These are phyloP conservation scores for Sternarchorhynchus goeldii DNA, from an alignment of 2,797 vertebrate genomes.

Conservation along the genomic window DNA sequence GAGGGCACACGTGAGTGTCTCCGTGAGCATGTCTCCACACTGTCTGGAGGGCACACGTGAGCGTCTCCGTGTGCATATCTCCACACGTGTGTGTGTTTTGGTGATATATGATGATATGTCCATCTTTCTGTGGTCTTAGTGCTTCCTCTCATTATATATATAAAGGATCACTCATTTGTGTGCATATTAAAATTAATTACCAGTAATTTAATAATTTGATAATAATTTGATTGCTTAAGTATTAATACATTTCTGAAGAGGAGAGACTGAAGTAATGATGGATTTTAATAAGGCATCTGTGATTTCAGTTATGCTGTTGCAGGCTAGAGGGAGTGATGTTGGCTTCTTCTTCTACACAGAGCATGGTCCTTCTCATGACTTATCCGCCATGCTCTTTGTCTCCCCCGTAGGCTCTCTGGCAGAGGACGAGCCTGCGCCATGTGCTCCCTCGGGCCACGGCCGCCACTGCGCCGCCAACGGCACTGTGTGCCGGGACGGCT, in stretches of 20 bases:
- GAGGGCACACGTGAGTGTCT: slow-evolving; percentile 81
- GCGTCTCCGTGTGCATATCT: slow-evolving; percentile 34
- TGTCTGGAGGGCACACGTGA: slow-evolving; percentile 86
- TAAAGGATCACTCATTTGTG: no score
- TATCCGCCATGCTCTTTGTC: not conserved
- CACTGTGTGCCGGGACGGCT: slow-evolving; percentile 88
- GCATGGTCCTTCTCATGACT: not conserved
- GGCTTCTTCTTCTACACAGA: not conserved
- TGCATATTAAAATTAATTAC: not conserved
- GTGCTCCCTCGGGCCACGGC: slow-evolving; percentile 92
- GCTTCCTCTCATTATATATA: not conserved
- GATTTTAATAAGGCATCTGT: no score
- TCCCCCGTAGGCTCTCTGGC: slow-evolving; percentile 78
- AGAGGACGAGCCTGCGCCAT: slow-evolving; percentile 93
- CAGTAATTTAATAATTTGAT: no score
- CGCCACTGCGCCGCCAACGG: slow-evolving; percentile 87
- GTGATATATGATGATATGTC: not conserved
- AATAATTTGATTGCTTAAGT: no score
- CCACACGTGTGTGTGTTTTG: not conserved
- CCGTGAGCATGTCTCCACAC: slow-evolving; percentile 11
- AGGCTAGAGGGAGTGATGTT: no score
- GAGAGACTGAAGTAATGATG: no score
- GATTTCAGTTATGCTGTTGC: no score
- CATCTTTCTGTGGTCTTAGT: not conserved
- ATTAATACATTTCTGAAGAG: no score